Conservation (phyloP, 2,888 invertebrate species). For the Dascillus cervinus region DNA sequence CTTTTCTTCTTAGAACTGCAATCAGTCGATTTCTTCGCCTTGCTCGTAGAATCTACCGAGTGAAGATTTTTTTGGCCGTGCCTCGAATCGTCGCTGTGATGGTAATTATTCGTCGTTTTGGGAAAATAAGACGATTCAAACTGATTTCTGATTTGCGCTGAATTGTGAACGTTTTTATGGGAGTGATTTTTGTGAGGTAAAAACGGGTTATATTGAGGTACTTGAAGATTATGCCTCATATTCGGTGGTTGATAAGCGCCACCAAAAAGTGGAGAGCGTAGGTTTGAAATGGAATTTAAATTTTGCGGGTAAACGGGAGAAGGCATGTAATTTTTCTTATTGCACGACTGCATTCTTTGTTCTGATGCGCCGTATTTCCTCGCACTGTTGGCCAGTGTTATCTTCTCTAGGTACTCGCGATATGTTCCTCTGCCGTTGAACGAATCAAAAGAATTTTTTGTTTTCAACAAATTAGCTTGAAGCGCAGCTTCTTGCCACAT, state of each 20-base stretch:
- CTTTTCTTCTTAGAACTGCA: not conserved
- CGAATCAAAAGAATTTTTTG: slow-evolving; percentile 25
- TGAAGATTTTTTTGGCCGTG: not conserved
- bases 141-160: slow-evolving; percentile 33
- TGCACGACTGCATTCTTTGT: too few species aligned
- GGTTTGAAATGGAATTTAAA: too few species aligned
- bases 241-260: slow-evolving; percentile 24
- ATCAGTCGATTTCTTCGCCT: too few species aligned
- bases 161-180: slow-evolving; percentile 38
- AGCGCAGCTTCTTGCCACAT: slow-evolving; percentile 66
- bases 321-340: too few species aligned
- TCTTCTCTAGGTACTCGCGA: slow-evolving; percentile 18
- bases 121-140: too few species aligned
- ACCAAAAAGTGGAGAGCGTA: too few species aligned
- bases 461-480: slow-evolving; percentile 32
- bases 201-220: slow-evolving; percentile 30
- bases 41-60: not conserved
- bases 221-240: slow-evolving; percentile 27
- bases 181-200: slow-evolving; percentile 44
- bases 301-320: too few species aligned
- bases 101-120: not conserved
- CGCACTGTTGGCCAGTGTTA: slow-evolving; percentile 3
- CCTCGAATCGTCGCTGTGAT: not conserved
- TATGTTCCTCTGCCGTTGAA: slow-evolving; percentile 23
- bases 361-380: too few species aligned